Percentiles rank a stretch among this genome's conserved stretches.
Conservation (phyloP, 2,888 invertebrate species). For the Zhengitettix transpicula region DNA sequence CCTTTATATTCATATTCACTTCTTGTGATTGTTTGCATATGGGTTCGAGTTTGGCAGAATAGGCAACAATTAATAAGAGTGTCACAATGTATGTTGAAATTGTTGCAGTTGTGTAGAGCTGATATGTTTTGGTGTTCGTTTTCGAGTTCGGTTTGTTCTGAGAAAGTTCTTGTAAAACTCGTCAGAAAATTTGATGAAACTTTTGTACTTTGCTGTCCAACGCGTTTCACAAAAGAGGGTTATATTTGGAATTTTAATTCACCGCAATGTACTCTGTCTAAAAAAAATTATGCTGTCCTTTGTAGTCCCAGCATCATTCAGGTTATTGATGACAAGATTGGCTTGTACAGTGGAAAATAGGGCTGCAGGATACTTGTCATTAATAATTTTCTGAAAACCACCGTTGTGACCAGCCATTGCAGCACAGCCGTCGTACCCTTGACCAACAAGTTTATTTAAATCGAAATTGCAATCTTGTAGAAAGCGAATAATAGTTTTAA, state of each 20-base stretch:
- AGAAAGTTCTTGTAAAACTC: not conserved
- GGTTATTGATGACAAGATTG: not conserved
- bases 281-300: not conserved
- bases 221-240: not conserved
- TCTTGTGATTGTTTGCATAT: not conserved
- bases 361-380: not conserved
- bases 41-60: not conserved
- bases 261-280: not conserved
- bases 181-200: not conserved
- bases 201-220: not conserved
- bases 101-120: not conserved
- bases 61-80: not conserved
- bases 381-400: not conserved
- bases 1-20: too few species aligned
- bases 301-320: not conserved
- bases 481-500: not conserved
- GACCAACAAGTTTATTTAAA: constrained; percentile 1
- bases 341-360: not conserved
- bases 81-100: constrained; percentile 2
- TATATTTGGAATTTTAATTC: not conserved
- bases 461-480: not conserved
- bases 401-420: too few species aligned
- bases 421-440: not conserved
- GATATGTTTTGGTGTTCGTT: not conserved
- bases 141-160: not conserved